Evolutionary conservation across 2,113 vertebrate genomes (phyloP), one percentile per base, ranked within the genome.

Genomic region (Progne subis): DNA sequence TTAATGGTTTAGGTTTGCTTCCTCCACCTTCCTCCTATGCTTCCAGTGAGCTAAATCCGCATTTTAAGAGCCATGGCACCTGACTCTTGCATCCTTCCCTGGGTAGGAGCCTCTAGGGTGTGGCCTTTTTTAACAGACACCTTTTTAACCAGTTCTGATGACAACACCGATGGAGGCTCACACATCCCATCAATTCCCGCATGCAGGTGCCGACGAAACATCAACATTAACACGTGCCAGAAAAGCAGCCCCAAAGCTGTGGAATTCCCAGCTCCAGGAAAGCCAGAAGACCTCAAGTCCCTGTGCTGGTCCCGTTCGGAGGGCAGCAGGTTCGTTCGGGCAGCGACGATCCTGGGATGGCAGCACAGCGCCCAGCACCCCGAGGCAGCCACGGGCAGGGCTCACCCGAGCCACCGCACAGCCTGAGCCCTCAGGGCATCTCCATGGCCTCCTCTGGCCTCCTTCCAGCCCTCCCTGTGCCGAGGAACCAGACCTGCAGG

Each of bases 161-260:
- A 68, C 18, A 32, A 28, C n/a, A 31, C 25, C 0, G 0, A 29
- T 0, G 5, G 44, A 81, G 41, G 56, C 44, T 2, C 1, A 74
- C 79, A 18, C n/a, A 77, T 43, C 20, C 53, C 61, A 41, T 79
- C 64, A 37, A 25, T 28, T 69, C 53, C 68, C 56, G 29, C 47
- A 47, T 0, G 5, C 15, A 37, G 32, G 18, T 37, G 31, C 46
- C 0, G 0, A 47, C 32, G 46, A 70, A 74, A 37, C 13, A 32
- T 6, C 31, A 69, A 21, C 64, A 63, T 12, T 21, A 74, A 59
- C 11, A 2, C 2, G 14, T 6, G 18, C 41, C 21, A 20, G 31
- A 32, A 41, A 3, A 14, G 39, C 29, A 49, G 32, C 25, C 49
- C 37, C 52, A 53, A 46, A 67, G n/a, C 43, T 34, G 10, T 3